These are phyloP conservation scores for Nylanderia fulva DNA, from an alignment of 1,140 invertebrate genomes.

Conservation along the genomic window DNA sequence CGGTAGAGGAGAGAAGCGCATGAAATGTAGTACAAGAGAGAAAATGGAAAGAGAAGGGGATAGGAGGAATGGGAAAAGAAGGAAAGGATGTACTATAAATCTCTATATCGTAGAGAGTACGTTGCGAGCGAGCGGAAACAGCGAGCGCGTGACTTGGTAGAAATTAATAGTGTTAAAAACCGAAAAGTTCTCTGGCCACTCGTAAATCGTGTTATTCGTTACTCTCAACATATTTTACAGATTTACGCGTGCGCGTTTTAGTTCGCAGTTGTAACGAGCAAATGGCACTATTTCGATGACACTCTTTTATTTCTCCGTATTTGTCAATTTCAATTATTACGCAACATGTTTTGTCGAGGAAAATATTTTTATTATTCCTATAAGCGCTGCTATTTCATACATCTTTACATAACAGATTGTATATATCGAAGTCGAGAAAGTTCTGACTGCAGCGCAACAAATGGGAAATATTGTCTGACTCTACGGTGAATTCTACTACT, in stretches of 20 bases:
- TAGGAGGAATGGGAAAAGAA: not conserved
- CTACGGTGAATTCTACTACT: constrained; percentile 22
- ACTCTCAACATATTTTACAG: not conserved
- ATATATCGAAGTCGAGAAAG: constrained; percentile 5
- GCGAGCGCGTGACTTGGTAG: not conserved
- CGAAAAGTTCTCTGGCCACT: not conserved
- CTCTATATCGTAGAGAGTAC: not conserved
- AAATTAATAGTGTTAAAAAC: not conserved
- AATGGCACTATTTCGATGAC: not conserved
- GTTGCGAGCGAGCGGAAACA: constrained; percentile 16
- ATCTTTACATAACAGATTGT: constrained; percentile 10
- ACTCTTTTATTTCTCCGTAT: not conserved
- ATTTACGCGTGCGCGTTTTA: not conserved
- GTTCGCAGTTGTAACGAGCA: not conserved
- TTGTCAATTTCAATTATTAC: not conserved
- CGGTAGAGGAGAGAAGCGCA: not conserved
- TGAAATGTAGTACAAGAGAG: constrained; percentile 19
- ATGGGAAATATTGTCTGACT: constrained; percentile 31
- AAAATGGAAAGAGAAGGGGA: not conserved
- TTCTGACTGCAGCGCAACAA: constrained; percentile 11
- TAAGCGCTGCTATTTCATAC: not conserved
- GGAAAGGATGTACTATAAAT: constrained; percentile 43
- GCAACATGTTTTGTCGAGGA: not conserved
- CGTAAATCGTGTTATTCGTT: not conserved
- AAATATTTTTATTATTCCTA: not conserved